Conservation (phyloP, 2,888 invertebrate species). For the Molanna angustata region DNA sequence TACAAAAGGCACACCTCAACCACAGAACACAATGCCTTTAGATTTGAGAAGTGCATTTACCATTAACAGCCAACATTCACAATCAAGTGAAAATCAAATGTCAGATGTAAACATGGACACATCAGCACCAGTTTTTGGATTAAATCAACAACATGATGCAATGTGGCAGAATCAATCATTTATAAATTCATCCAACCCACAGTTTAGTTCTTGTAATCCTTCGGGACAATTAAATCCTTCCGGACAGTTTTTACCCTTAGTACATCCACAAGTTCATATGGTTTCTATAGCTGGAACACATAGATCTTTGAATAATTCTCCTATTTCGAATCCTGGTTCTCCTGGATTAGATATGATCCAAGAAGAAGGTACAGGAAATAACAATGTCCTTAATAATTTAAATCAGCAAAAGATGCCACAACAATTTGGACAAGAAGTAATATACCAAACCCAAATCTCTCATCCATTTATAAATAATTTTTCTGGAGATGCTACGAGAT, state of each 20-base stretch:
- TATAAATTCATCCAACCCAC: constrained; percentile 12
- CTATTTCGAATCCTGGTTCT: constrained; percentile 62
- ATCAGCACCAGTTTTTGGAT: constrained; percentile 22
- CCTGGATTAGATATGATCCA: constrained; percentile 77
- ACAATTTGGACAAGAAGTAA: constrained; percentile 11
- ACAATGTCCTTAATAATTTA: not conserved
- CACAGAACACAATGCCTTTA: constrained; percentile 52
- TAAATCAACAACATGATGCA: constrained; percentile 21
- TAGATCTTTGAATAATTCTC: constrained; percentile 59
- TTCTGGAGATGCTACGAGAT: constrained; percentile 2
- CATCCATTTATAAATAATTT: constrained; percentile 22
- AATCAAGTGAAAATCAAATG: constrained; percentile 36
- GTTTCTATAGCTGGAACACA: constrained; percentile 43
- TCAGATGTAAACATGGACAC: constrained; percentile 52
- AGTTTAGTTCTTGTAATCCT: constrained; percentile 36
- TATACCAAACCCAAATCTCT: constrained; percentile 10
- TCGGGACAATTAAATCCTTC: constrained; percentile 28
- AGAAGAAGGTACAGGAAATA: constrained; percentile 62
- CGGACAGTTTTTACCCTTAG: constrained; percentile 43
- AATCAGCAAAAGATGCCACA: not conserved
- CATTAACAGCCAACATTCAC: constrained; percentile 40
- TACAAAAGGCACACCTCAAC: constrained; percentile 68
- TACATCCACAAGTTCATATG: constrained; percentile 47
- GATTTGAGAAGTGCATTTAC: constrained; percentile 50
- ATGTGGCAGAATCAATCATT: constrained; percentile 27